Conservation (phyloP, 2,113 vertebrate species). For the Mustela nigripes region DNA sequence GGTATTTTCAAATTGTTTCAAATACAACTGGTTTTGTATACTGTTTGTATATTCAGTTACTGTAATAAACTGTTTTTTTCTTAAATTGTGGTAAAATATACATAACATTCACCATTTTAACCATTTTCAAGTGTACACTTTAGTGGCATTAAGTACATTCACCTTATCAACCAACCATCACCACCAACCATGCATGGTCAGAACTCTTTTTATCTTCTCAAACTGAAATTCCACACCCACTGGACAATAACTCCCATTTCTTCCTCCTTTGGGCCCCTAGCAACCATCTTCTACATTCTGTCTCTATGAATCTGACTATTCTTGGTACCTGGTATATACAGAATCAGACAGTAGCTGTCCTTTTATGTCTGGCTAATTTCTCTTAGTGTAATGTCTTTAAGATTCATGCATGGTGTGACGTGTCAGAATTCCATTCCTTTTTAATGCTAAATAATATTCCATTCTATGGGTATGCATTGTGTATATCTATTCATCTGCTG, state of each 20-base stretch:
- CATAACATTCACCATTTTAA: not conserved
- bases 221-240: not conserved
- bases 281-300: not conserved
- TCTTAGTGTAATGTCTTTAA: not conserved
- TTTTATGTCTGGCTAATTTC: not conserved
- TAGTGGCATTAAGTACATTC: not conserved
- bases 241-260: not conserved
- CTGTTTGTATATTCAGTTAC: not conserved
- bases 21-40: not conserved
- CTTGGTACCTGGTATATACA: not conserved
- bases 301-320: not conserved
- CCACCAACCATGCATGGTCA: not conserved
- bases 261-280: not conserved
- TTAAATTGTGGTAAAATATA: not conserved
- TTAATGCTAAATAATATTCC: not conserved
- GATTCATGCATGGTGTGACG: not conserved
- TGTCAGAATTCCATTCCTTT: not conserved
- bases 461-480: not conserved
- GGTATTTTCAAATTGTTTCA: not conserved
- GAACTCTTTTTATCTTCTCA: not conserved
- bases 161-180: not conserved
- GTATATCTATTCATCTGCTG: not conserved
- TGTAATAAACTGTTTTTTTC: not conserved
- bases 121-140: not conserved
- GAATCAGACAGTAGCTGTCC: not conserved